phyloP scores from a whole-genome alignment of 2,888 invertebrate genomes.

The Erpobdella octoculata region DNA sequence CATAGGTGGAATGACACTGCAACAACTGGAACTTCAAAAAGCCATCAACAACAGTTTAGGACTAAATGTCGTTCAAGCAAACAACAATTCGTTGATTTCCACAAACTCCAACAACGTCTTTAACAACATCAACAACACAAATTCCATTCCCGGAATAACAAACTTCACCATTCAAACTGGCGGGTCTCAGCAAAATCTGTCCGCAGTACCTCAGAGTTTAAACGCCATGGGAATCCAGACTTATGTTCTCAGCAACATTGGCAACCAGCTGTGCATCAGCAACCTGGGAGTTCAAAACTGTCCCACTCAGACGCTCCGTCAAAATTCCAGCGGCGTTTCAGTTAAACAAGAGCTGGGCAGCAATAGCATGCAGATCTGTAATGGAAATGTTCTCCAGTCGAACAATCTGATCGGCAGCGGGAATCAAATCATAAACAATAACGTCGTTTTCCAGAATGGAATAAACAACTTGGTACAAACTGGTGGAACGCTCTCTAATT shows the following conservation, averaged over 20 bases:
- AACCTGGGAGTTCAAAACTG: conserved; percentile 7
- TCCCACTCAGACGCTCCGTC: not conserved
- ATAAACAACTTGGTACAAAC: not conserved
- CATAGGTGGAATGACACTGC: conserved; percentile 4
- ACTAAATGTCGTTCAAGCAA: not conserved
- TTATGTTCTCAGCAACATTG: conserved; percentile 23
- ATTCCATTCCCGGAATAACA: not conserved
- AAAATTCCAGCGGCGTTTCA: not conserved
- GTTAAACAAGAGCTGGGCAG: not conserved
- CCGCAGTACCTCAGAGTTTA: not conserved
- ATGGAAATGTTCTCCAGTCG: not conserved
- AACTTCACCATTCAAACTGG: not conserved
- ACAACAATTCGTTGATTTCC: not conserved
- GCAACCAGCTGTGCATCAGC: conserved; percentile 21
- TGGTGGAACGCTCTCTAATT: not conserved
- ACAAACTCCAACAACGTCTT: not conserved
- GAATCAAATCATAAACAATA: conserved; percentile 8
- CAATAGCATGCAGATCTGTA: not conserved
- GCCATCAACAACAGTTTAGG: conserved; percentile 9
- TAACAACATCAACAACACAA: conserved; percentile 9
- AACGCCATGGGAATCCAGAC: conserved; percentile 17
- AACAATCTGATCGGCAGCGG: not conserved
- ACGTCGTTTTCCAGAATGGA: not conserved
- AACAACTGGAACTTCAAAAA: conserved; percentile 20
- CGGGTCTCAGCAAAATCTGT: not conserved